Percentiles rank a stretch among this genome's conserved stretches.
phyloP scores from a whole-genome alignment of 2,113 vertebrate genomes.

The Mus pahari region DNA sequence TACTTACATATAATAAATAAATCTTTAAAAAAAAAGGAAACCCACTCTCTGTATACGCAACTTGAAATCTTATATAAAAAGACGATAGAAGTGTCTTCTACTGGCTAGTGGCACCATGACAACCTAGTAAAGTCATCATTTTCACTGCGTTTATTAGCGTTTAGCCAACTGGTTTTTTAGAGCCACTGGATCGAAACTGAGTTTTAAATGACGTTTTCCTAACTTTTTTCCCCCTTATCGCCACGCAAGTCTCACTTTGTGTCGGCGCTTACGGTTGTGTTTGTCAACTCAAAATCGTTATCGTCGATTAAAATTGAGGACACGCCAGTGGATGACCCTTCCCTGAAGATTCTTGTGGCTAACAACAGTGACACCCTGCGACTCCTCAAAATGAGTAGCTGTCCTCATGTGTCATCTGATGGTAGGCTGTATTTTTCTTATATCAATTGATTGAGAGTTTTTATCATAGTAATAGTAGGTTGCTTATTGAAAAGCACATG shows the following conservation, averaged over 20 bases:
- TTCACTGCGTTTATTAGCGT: background rate
- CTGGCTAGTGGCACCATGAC: background rate
- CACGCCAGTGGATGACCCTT: conserved; percentile 91
- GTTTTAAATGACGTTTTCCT: conserved; percentile 44
- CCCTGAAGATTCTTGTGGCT: conserved; percentile 91
- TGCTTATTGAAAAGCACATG: background rate
- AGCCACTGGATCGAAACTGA: conserved; percentile 13
- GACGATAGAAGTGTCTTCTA: background rate
- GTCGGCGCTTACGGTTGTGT: conserved; percentile 90
- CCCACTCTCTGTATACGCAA: background rate
- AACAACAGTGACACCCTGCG: conserved; percentile 91
- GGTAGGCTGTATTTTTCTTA: conserved; percentile 82
- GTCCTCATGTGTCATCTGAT: conserved; percentile 91
- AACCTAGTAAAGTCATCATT: background rate
- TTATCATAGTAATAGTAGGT: background rate
- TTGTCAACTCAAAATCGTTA: conserved; percentile 91
- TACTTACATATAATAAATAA: too few relatives aligned
- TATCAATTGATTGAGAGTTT: background rate
- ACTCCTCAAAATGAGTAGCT: conserved; percentile 92
- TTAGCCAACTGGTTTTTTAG: conserved; percentile 9
- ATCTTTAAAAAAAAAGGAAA: too few relatives aligned
- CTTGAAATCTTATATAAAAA: background rate
- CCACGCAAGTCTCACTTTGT: conserved; percentile 89
- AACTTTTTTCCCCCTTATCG: conserved; percentile 53
- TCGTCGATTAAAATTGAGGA: conserved; percentile 92